These are phyloP conservation scores for Squalus acanthias DNA, from an alignment of 2,797 vertebrate genomes.

Conservation along the genomic window DNA sequence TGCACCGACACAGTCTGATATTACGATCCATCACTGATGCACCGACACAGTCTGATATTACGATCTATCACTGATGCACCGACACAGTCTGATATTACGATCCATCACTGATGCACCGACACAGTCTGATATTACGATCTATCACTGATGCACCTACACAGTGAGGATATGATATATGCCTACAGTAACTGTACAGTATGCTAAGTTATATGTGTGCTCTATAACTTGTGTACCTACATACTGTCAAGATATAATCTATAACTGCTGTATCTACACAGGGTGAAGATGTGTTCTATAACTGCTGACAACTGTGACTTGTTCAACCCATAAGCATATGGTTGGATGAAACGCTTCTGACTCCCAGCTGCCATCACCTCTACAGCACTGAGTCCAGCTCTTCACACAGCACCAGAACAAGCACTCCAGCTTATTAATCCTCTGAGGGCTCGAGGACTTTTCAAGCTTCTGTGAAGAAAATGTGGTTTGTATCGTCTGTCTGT, in stretches of 20 bases:
- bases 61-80: neutral
- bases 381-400: conserved; percentile 63
- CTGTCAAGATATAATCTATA: neutral
- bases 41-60: neutral
- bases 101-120: neutral
- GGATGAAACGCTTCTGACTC: conserved; percentile 35
- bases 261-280: neutral
- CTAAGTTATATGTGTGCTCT: neutral
- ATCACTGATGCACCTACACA: neutral
- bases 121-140: neutral
- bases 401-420: conserved; percentile 64
- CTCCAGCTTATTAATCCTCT: conserved; percentile 62
- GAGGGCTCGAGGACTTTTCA: conserved; percentile 30
- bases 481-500: conserved; percentile 8
- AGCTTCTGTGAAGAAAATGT: conserved; percentile 36
- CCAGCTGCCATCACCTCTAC: conserved; percentile 46
- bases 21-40: neutral
- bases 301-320: conserved; percentile 15
- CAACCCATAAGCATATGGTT: conserved; percentile 21
- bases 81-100: neutral
- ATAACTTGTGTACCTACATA: neutral
- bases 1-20: neutral
- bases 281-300: conserved; percentile 23
- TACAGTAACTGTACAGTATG: neutral
- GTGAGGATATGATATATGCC: neutral